These are phyloP conservation scores for Micrastur ruficollis DNA, from an alignment of 2,797 vertebrate species.

Conservation along the genomic window DNA sequence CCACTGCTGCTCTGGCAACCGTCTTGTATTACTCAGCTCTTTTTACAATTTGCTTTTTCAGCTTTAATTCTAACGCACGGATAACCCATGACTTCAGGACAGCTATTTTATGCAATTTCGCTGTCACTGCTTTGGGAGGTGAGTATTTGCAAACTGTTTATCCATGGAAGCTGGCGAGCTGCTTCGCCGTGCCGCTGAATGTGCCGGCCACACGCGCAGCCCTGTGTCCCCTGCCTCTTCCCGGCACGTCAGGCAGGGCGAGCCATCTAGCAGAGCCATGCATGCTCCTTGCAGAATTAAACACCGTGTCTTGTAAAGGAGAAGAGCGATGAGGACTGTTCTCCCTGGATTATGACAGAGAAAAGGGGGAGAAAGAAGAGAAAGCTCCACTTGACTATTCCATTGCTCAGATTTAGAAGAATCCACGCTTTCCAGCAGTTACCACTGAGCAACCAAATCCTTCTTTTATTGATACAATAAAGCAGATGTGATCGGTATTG, in stretches of 20 bases:
- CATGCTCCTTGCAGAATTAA: rapidly evolving
- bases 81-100: neutral
- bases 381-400: neutral
- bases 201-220: neutral
- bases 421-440: neutral
- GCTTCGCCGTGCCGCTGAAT: neutral
- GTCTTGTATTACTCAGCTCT: neutral
- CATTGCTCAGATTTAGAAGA: neutral
- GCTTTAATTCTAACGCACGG: rapidly evolving
- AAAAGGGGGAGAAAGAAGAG: neutral
- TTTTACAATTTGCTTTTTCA: neutral
- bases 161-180: neutral
- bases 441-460: neutral
- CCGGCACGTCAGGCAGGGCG: neutral
- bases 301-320: rapidly evolving
- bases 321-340: neutral
- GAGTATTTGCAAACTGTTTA: neutral
- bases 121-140: neutral
- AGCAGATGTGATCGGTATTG: rapidly evolving
- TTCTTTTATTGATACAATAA: rapidly evolving
- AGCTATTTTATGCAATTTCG: neutral
- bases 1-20: neutral
- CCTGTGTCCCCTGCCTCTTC: neutral
- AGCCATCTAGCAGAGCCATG: rapidly evolving
- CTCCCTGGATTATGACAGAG: rapidly evolving